These are phyloP conservation scores for Ennomos fuscantarius DNA, from an alignment of 2,888 invertebrate species.

Conservation along the genomic window DNA sequence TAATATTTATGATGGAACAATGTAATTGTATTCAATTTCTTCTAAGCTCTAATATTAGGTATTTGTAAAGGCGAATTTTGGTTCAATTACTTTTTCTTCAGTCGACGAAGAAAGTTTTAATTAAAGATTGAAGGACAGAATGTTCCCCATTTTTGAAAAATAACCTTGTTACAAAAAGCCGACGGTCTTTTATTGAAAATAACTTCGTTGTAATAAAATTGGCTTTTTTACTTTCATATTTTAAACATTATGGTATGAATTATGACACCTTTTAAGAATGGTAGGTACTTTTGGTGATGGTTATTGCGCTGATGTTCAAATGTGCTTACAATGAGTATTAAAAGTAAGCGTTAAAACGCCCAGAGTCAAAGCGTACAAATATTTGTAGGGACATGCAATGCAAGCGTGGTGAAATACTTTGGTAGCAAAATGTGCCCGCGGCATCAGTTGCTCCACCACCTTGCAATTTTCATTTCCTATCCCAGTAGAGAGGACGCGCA, in stretches of 20 bases:
- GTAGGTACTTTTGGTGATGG: neutral
- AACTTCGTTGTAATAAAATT: slow-evolving; percentile 36
- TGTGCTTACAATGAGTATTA: too few relatives aligned
- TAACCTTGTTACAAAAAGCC: slow-evolving; percentile 57
- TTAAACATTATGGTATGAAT: neutral
- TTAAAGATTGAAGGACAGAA: slow-evolving; percentile 72
- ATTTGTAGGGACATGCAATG: too few relatives aligned
- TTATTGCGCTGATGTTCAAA: too few relatives aligned
- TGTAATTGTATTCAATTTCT: slow-evolving; percentile 37
- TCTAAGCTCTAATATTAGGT: slow-evolving; percentile 42
- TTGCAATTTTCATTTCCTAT: too few relatives aligned
- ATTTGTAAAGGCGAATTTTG: slow-evolving; percentile 54
- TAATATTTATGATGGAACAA: slow-evolving; percentile 31
- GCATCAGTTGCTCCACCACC: too few relatives aligned
- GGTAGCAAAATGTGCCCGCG: too few relatives aligned
- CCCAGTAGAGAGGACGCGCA: too few relatives aligned
- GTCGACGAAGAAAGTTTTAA: slow-evolving; percentile 67
- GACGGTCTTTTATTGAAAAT: slow-evolving; percentile 57
- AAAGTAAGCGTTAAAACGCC: too few relatives aligned
- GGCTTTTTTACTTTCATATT: slow-evolving; percentile 15
- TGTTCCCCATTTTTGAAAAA: slow-evolving; percentile 59
- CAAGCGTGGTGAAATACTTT: too few relatives aligned
- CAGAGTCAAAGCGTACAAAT: too few relatives aligned
- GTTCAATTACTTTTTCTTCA: slow-evolving; percentile 61
- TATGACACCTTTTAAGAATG: slow-evolving; percentile 4